Evolutionary conservation across 2,888 invertebrate genomes (phyloP).

Genomic region (Eudemis profundana): DNA sequence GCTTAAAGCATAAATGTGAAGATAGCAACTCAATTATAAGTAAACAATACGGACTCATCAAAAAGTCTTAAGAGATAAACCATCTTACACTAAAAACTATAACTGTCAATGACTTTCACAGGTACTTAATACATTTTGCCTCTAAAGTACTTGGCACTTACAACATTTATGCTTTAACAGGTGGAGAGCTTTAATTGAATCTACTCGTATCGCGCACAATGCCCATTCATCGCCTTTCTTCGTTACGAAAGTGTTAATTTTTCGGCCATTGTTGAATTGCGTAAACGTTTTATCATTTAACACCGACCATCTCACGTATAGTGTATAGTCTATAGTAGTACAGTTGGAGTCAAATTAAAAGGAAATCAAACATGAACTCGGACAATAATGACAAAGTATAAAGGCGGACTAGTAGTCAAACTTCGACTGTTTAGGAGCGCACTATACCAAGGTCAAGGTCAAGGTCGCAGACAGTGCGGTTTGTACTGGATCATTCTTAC

Average conservation of each 20-base stretch:
- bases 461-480: no score
- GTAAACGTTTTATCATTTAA: slow-evolving; percentile 28
- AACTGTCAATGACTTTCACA: not conserved
- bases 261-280: slow-evolving; percentile 37
- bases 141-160: not conserved
- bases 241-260: slow-evolving; percentile 38
- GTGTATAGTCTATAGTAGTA: slow-evolving; percentile 4
- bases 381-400: no score
- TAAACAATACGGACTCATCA: not conserved
- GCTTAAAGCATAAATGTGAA: not conserved
- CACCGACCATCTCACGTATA: not conserved
- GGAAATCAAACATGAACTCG: no score
- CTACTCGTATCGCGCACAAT: slow-evolving; percentile 24
- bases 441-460: no score
- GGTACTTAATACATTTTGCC: not conserved
- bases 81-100: not conserved
- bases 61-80: not conserved
- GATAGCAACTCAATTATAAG: not conserved
- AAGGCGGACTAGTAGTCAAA: no score
- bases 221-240: slow-evolving; percentile 30
- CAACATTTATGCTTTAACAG: slow-evolving; percentile 5
- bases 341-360: no score
- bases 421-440: no score
- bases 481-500: no score
- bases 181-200: slow-evolving; percentile 14